Evolutionary conservation across 2,113 vertebrate genomes (phyloP), one percentile per base, ranked within the genome.

Genomic region (Maccullochella peelii): DNA sequence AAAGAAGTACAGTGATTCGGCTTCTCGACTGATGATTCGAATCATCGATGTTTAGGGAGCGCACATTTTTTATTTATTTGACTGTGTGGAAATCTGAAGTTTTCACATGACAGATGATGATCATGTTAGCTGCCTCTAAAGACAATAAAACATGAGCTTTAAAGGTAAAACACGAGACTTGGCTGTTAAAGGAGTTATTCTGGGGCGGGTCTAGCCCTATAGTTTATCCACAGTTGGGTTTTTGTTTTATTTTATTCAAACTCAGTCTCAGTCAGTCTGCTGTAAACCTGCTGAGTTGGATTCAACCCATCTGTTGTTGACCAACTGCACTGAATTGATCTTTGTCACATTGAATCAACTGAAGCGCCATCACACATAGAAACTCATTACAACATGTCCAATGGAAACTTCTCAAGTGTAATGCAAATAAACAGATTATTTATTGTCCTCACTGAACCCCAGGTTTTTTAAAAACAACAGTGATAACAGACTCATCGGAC

Each of bases 391-490:
- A 57, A 12, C 57, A 44, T 15, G 77, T 91, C 74, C 68, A 9
- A 85, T 89, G 88, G 88, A 87, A 89, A 89, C 27, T 81, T 55
- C 14, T 15, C 59, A 42, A 21, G 2, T 9, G 27, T 65, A 4
- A 36, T 68, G 62, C 18, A 65, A 76, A 77, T 63, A 20, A 58
- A 77, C 18, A 0, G 6, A 55, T 47, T 14, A 36, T 55, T 36
- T 82, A 36, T 47, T 9, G 55, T 33, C 21, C 54, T 49, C 10
- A 6, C 16, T 40, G 30, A 75, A 40, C 23, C 16, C 6, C 3
- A n/a, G n/a, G n/a, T n/a, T 36, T 1, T 50, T n/a, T 36, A 14
- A 27, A 23, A 69, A 61, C 27, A 42, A 23, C 44, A 9, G 9
- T 10, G 30, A 27, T 3, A 21, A 79, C 54, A 36, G 9, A 6